Evolutionary conservation across 2,113 vertebrate genomes (phyloP).

Genomic region (Herpailurus yagouaroundi): DNA sequence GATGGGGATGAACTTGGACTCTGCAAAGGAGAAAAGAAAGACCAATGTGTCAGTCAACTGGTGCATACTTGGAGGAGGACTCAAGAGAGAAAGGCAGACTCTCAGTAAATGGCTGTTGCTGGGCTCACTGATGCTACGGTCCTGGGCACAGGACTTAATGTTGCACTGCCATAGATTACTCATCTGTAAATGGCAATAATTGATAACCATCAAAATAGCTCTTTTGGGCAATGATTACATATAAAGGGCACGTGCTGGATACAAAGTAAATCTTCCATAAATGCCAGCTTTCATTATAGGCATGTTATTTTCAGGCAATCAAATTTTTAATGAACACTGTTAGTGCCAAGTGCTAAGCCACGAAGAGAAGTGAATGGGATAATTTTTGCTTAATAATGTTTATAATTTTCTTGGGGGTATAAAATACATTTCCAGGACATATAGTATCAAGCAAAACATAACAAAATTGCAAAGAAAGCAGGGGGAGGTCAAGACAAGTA

Average conservation of each 20-base stretch:
- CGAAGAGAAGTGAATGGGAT: not conserved
- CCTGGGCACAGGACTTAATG: not conserved
- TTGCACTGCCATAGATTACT: not conserved
- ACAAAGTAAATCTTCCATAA: constrained; percentile 37
- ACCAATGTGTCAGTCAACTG: not conserved
- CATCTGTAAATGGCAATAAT: not conserved
- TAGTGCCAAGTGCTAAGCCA: not conserved
- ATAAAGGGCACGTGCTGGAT: not conserved
- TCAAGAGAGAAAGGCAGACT: not conserved
- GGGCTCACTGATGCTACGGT: too few relatives aligned
- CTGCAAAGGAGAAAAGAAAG: not conserved
- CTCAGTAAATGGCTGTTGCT: not conserved
- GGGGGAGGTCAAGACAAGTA: not conserved
- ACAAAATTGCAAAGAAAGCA: not conserved
- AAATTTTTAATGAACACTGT: constrained; percentile 7
- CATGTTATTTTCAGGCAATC: not conserved
- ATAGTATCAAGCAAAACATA: not conserved
- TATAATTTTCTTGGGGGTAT: constrained; percentile 1
- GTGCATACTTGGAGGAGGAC: not conserved
- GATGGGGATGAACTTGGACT: not conserved
- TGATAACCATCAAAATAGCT: not conserved
- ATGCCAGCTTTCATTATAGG: constrained; percentile 39
- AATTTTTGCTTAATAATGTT: constrained; percentile 7
- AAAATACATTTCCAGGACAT: not conserved
- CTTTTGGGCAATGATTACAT: not conserved